Evolutionary conservation across 2,888 invertebrate genomes (phyloP).

Genomic region (Calephelis perditalis): DNA sequence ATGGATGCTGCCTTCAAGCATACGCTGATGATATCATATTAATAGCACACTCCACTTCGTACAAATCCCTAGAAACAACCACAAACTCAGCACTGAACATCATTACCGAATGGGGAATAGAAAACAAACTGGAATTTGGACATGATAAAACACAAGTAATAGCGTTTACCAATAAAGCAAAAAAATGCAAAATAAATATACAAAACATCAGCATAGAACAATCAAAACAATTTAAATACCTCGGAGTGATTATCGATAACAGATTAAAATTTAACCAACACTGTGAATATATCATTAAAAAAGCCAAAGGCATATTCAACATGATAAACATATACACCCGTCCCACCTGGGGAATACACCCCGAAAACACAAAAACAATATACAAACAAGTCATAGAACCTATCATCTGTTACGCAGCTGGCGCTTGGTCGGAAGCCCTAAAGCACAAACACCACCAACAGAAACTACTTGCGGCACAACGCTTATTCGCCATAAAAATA

Average conservation of each 20-base stretch:
- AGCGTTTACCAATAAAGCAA: not conserved
- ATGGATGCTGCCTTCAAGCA: not conserved
- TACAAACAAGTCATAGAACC: conserved; percentile 28
- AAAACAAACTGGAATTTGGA: conserved; percentile 22
- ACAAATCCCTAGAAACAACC: not conserved
- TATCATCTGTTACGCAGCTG: conserved; percentile 25
- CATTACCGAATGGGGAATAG: conserved; percentile 18
- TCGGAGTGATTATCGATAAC: conserved; percentile 22
- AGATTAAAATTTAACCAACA: conserved; percentile 19
- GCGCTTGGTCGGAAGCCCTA: conserved; percentile 18
- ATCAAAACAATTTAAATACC: not conserved
- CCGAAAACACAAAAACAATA: conserved; percentile 22
- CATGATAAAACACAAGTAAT: conserved; percentile 10
- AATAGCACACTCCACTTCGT: not conserved
- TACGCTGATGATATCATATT: not conserved
- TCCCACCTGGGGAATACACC: conserved; percentile 28
- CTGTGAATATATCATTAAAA: conserved; percentile 2
- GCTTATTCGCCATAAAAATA: conserved; percentile 24
- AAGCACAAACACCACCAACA: conserved; percentile 9
- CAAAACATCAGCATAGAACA: not conserved
- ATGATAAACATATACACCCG: conserved; percentile 19
- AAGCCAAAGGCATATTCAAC: conserved; percentile 18
- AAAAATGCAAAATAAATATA: conserved; percentile 10
- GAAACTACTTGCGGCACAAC: conserved; percentile 18
- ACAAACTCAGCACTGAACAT: conserved; percentile 10